Base-by-base conservation (phyloP, 2,888 invertebrate species). In the Abrostola tripartita region DNA sequence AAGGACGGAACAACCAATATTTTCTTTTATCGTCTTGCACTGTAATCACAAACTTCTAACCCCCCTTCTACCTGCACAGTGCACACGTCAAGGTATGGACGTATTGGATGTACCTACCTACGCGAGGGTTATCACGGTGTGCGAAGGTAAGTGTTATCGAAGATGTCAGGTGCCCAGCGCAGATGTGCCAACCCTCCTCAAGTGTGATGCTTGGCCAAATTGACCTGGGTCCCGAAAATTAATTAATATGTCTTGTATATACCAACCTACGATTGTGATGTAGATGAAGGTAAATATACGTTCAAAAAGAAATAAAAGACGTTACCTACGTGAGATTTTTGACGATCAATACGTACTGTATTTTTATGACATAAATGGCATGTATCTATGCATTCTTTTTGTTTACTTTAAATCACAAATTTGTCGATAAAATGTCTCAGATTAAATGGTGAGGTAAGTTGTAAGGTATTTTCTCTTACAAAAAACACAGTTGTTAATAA, bases 121-220 rank as follows among this genome's bases (percentile, higher is more conserved):
- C 41, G 55, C 52, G 76, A 85, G 83, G 81, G 82, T 66, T 84
- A 83, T 85, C 84, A 83, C 75, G 9, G 24, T 24, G 24, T 24
- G 42, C 42, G 76, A 87, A 90, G 89, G 88, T 86, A 79, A 91
- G 92, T 76, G 90, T 84, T 83, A 79, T 92, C 87, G 87, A 91
- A 92, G 92, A 91, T 92, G 90, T 90, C 92, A 91, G 91, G 89
- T 91, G 91, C 84, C 89, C 70, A 62, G 55, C 57, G 74, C 90
- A 88, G 87, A 81, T 73, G 75, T 78, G 76, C 75, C 79, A 76
- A 85, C 88, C 88, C 86, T 83, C 70, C 81, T 88, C 83, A 83
- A 87, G 86, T 82, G 73, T 44, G 61, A 68, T 60, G 51, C 53
- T 63, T 64, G 68, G 49, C 68, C 65, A 69, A 79, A 76, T 81